A percentile compares a stretch with the other conserved stretches of the same genome.
These are phyloP conservation scores for Dryocosmus kuriphilus DNA, from an alignment of 2,888 invertebrate genomes.

Conservation along the genomic window DNA sequence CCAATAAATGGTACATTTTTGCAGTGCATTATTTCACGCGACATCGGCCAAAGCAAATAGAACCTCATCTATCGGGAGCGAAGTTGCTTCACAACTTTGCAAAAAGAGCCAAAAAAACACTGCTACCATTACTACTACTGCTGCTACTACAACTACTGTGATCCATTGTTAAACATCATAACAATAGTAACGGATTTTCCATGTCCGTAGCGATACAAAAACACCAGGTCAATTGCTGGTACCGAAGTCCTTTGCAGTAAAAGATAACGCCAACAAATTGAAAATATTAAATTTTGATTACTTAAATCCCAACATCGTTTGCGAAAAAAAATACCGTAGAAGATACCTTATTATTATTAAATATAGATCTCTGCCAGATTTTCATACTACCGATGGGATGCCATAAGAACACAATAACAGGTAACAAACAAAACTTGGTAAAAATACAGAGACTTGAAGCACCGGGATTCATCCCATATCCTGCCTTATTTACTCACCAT, in stretches of 20 bases:
- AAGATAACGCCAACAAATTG: not conserved
- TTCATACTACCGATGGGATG: not conserved
- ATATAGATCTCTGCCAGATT: not conserved
- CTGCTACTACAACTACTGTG: too few relatives aligned
- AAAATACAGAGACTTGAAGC: not conserved
- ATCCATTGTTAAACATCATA: not conserved
- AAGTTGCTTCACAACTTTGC: not conserved
- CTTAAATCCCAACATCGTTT: not conserved
- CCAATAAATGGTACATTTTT: constrained; percentile 18
- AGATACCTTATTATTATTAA: not conserved
- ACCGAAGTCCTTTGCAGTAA: not conserved
- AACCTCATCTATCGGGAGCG: not conserved
- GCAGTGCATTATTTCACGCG: not conserved
- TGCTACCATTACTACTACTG: not conserved
- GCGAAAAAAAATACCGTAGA: not conserved
- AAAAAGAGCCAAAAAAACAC: not conserved
- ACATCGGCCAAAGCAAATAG: not conserved
- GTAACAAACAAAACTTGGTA: not conserved
- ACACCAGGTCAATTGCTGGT: not conserved
- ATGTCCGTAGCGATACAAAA: not conserved
- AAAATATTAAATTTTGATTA: not conserved
- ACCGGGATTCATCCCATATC: not conserved
- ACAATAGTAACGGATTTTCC: not conserved
- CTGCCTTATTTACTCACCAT: not conserved
- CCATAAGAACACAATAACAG: not conserved